Evolutionary conservation across 2,888 invertebrate species (phyloP).

Genomic region (Nowickia ferox): DNA sequence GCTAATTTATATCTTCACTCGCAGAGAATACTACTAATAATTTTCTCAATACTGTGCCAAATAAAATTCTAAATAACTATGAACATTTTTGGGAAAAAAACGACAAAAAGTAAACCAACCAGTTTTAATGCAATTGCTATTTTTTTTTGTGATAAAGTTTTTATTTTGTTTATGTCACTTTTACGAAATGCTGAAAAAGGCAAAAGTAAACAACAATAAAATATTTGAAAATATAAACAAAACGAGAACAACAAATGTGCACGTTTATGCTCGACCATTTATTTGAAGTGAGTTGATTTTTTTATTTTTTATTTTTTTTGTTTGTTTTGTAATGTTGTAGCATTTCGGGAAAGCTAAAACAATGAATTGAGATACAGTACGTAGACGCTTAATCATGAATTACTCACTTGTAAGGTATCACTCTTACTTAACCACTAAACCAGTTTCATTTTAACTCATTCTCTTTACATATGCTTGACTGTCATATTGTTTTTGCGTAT

Average conservation of each 20-base stretch:
- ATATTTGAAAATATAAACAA: not conserved
- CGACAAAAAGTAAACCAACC: constrained; percentile 42
- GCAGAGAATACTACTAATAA: not conserved
- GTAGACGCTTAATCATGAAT: constrained; percentile 29
- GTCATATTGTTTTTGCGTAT: not conserved
- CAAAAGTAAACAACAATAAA: not conserved
- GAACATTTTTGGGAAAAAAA: not conserved
- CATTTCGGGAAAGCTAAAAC: constrained; percentile 25
- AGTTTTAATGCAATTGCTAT: constrained; percentile 25
- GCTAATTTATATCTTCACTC: too few relatives aligned
- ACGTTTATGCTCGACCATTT: constrained; percentile 26
- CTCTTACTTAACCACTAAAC: constrained; percentile 24
- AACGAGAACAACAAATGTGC: constrained; percentile 19
- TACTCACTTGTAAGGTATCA: constrained; percentile 60
- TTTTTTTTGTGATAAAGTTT: not conserved
- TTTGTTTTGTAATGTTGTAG: not conserved
- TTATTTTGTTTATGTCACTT: constrained; percentile 41
- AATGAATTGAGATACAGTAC: constrained; percentile 28
- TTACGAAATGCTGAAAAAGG: not conserved
- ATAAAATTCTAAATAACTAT: constrained; percentile 8
- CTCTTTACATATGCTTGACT: not conserved
- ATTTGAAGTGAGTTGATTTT: not conserved
- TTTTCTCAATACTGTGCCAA: not conserved
- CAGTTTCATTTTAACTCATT: constrained; percentile 31
- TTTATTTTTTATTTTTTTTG: too few relatives aligned